Evolutionary conservation across 2,888 invertebrate genomes (phyloP).

Genomic region (Cotesia congregata): DNA sequence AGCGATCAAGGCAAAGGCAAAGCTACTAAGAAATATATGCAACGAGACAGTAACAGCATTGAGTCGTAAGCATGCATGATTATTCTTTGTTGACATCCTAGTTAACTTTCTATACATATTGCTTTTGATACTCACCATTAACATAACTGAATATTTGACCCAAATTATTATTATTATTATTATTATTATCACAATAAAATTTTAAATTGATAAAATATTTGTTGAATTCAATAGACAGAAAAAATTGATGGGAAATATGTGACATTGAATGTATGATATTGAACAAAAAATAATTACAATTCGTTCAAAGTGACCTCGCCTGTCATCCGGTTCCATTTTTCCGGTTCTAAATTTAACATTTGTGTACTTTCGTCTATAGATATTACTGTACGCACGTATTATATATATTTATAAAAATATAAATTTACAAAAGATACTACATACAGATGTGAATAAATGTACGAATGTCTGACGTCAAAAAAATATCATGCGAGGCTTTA

Average conservation of each 20-base stretch:
- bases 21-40: not conserved
- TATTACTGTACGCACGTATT: not conserved
- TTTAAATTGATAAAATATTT: too few species aligned
- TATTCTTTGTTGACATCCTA: constrained; percentile 20
- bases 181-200: too few species aligned
- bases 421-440: not conserved
- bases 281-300: not conserved
- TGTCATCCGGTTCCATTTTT: not conserved
- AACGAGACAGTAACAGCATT: not conserved
- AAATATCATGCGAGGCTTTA: not conserved
- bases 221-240: too few species aligned
- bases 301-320: not conserved
- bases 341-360: not conserved
- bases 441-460: not conserved
- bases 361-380: not conserved
- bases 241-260: too few species aligned
- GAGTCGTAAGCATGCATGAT: not conserved
- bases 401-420: not conserved
- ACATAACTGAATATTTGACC: not conserved
- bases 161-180: not conserved
- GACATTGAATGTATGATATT: not conserved
- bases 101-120: constrained; percentile 11
- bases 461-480: not conserved
- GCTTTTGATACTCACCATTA: not conserved
- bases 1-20: not conserved